Base-by-base conservation (phyloP, 2,797 vertebrate species). In the Sylvia borin region DNA sequence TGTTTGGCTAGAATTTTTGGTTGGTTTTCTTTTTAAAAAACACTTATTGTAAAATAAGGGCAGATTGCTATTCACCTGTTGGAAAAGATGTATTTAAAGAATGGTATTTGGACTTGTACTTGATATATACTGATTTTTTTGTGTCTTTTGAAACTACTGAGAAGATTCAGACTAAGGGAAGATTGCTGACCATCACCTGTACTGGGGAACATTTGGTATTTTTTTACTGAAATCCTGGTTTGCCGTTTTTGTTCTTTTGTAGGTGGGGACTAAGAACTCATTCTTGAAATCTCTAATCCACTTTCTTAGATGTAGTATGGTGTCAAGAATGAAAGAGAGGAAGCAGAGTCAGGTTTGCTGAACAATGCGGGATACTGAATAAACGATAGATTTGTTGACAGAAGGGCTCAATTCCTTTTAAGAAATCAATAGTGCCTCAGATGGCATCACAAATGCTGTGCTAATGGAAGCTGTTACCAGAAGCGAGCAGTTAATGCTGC, bases 391-490 rank as follows among this genome's bases (percentile, higher is more conserved):
- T 93, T 78, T 92, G 80, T 93, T 92, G 86, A 94, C 50, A 77
- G 87, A 85, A 64, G 57, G 73, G 93, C 80, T 96, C 61, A 84
- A 68, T 93, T 77, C 89, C 93, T 97, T 97, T 97, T 96, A 97
- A 97, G 87, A 97, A 98, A 97, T 97, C 95, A 79, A 93, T 97
- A 92, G 22, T 75, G 75, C 74, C 57, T 93, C 62, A 78, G 94
- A 92, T 84, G 91, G 42, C 48, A 71, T 90, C 61, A 87, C 5
- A 11, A 88, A 83, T 81, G 53, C 67, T 60, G 47, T 0, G 4
- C 86, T 97, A 96, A 97, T 97, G 96, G 95, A 95, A 89, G 85
- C 75, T 62, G 40, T 79, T 94, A 80, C 79, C 73, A 92, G 76
- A 95, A 88, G 24, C 2, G 25, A 95, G 81, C 81, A 79, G 93